phyloP scores from a whole-genome alignment of 2,113 vertebrate genomes.

The Chinchilla lanigera region DNA sequence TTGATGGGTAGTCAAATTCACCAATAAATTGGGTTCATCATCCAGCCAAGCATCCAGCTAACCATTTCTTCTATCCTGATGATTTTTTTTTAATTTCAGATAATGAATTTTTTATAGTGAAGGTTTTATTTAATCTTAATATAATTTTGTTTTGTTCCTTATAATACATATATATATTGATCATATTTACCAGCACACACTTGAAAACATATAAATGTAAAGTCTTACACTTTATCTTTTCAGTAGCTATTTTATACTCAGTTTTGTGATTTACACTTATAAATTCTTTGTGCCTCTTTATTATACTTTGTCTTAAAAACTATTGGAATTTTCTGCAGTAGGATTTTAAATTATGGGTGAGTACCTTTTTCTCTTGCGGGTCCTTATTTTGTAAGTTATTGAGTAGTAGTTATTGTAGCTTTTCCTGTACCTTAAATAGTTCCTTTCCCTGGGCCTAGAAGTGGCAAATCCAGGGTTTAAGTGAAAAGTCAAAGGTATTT shows the following conservation, averaged over 20 bases:
- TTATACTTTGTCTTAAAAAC: background rate
- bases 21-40: background rate
- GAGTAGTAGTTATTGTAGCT: background rate
- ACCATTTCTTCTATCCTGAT: background rate
- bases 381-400: background rate
- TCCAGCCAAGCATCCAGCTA: background rate
- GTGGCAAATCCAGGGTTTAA: background rate
- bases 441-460: background rate
- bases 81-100: background rate
- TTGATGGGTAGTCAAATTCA: background rate
- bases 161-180: background rate
- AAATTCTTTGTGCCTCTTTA: background rate
- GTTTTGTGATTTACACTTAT: background rate
- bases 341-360: background rate
- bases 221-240: background rate
- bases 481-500: background rate
- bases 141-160: background rate
- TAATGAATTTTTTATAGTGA: background rate
- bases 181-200: background rate
- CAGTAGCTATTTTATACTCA: background rate
- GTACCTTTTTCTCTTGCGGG: background rate
- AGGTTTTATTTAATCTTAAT: background rate
- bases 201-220: background rate
- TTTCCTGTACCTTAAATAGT: background rate
- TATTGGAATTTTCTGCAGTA: background rate